Percentiles rank a stretch among this genome's conserved stretches.
These are phyloP conservation scores for Toxostoma redivivum DNA, from an alignment of 2,113 vertebrate genomes.

Conservation along the genomic window DNA sequence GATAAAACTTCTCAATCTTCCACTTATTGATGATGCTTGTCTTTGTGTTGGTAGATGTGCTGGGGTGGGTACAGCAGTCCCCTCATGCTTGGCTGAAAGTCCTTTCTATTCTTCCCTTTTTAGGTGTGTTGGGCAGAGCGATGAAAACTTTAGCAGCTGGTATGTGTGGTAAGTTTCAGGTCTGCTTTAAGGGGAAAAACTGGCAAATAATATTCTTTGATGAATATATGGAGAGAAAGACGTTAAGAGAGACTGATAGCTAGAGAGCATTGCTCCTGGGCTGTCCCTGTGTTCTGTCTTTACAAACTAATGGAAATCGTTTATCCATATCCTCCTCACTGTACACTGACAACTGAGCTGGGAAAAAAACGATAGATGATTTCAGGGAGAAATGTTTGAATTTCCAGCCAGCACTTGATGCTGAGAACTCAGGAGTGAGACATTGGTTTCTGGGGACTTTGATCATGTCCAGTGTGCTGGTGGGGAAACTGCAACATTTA, in stretches of 20 bases:
- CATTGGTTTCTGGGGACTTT: background rate
- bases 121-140: constrained; percentile 31
- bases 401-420: background rate
- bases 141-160: constrained; percentile 58
- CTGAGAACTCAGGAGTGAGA: background rate
- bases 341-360: background rate
- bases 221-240: constrained; percentile 19
- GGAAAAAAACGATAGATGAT: background rate
- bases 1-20: background rate
- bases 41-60: background rate
- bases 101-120: background rate
- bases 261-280: constrained; percentile 37
- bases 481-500: background rate
- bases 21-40: background rate
- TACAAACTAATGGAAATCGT: constrained; percentile 54
- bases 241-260: constrained; percentile 43
- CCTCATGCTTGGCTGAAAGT: background rate
- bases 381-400: background rate
- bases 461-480: background rate
- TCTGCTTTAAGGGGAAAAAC: background rate
- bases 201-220: constrained; percentile 29
- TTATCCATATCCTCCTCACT: constrained; percentile 31
- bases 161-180: constrained; percentile 70
- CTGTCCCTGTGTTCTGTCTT: constrained; percentile 48
- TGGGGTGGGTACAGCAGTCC: background rate